These are phyloP conservation scores for Eupelmus urozonus DNA, from an alignment of 2,888 invertebrate genomes.

Conservation along the genomic window DNA sequence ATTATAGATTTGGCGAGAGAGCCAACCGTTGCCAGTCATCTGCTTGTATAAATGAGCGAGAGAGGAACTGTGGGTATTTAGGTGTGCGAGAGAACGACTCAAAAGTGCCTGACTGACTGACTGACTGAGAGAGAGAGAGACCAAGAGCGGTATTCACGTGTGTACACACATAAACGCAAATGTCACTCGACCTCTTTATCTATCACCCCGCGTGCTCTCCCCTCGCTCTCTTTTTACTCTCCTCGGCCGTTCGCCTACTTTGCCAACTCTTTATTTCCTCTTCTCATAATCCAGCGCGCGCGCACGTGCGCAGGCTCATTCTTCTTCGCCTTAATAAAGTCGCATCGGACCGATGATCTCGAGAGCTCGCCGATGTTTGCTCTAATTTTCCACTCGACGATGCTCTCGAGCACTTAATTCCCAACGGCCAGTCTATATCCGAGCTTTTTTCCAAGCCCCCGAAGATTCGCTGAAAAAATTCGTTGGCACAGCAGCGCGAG, in stretches of 20 bases:
- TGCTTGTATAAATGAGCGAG: conserved; percentile 68
- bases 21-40: conserved; percentile 76
- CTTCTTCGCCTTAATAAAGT: conserved; percentile 13
- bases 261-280: conserved; percentile 55
- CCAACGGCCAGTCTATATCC: conserved; percentile 26
- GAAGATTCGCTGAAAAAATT: conserved; percentile 2
- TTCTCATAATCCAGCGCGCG: not conserved
- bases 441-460: not conserved
- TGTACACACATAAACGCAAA: conserved; percentile 52
- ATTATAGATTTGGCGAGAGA: conserved; percentile 75
- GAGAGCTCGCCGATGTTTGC: conserved; percentile 26
- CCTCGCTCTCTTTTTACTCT: conserved; percentile 60
- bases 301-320: conserved; percentile 4
- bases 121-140: not conserved
- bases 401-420: conserved; percentile 2
- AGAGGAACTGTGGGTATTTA: not conserved
- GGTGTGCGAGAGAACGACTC: not conserved
- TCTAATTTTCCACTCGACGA: conserved; percentile 33
- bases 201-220: conserved; percentile 48
- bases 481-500: not conserved
- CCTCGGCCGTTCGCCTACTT: conserved; percentile 53
- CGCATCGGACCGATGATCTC: conserved; percentile 21
- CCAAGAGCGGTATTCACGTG: not conserved
- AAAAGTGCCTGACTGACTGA: not conserved
- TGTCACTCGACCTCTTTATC: conserved; percentile 66